phyloP scores from a whole-genome alignment of 2,888 invertebrate species.

The Anagyrus pseudococci region DNA sequence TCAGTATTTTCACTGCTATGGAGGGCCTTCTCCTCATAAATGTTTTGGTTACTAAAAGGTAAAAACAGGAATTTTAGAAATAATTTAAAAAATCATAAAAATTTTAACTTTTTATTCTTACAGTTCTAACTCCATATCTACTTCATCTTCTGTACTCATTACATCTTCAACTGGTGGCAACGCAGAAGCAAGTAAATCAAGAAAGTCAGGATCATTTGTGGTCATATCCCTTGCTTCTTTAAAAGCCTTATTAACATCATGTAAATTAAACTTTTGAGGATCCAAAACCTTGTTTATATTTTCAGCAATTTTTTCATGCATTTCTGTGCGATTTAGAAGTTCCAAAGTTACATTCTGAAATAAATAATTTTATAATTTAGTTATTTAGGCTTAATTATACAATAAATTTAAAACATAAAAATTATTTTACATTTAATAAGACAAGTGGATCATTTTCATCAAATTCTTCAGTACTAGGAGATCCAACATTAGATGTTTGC shows the following conservation, averaged over 20 bases:
- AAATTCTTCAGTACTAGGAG: slow-evolving; percentile 6
- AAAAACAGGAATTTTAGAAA: not conserved
- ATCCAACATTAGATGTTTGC: slow-evolving; percentile 12
- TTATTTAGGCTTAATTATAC: no score
- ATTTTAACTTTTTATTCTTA: slow-evolving; percentile 6
- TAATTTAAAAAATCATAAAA: not conserved
- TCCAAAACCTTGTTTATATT: slow-evolving; percentile 25
- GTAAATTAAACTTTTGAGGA: slow-evolving; percentile 14
- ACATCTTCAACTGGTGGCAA: slow-evolving; percentile 7
- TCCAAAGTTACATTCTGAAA: slow-evolving; percentile 22
- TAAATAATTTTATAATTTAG: not conserved
- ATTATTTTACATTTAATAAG: slow-evolving; percentile 17
- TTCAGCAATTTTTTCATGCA: slow-evolving; percentile 29
- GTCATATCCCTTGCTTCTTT: slow-evolving; percentile 21
- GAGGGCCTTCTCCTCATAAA: slow-evolving; percentile 6
- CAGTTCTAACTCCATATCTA: slow-evolving; percentile 8
- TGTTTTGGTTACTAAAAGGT: no score
- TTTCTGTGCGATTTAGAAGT: no score
- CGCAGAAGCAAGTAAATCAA: slow-evolving; percentile 13
- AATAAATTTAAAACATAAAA: not conserved
- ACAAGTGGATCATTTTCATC: slow-evolving; percentile 10
- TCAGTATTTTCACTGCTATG: not conserved
- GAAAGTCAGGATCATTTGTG: slow-evolving; percentile 31
- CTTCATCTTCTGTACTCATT: slow-evolving; percentile 18
- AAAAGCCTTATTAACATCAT: slow-evolving; percentile 20